phyloP scores from a whole-genome alignment of 2,888 invertebrate species.

The Dolichopus griseipennis region DNA sequence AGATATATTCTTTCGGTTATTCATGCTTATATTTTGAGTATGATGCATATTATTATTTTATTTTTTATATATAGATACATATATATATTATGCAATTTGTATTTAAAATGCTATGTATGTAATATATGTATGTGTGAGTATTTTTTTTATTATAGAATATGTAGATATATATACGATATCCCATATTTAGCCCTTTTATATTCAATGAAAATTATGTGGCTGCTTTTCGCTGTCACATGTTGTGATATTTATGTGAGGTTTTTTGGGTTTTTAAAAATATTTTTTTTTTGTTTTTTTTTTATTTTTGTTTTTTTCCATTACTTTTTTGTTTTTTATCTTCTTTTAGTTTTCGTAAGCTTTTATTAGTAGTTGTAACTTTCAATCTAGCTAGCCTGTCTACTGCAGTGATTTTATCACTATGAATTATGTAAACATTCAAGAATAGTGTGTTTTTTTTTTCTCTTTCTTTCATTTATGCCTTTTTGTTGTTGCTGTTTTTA shows the following conservation, averaged over 20 bases:
- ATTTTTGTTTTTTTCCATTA: background rate
- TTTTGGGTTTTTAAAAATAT: slow-evolving; percentile 23
- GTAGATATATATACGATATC: background rate
- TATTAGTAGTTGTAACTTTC: background rate
- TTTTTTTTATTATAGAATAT: background rate
- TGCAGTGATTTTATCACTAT: slow-evolving; percentile 30
- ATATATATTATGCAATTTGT: background rate
- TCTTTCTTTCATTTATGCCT: background rate
- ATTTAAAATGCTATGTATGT: too few relatives aligned
- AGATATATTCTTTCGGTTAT: background rate
- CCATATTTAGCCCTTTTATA: slow-evolving; percentile 13
- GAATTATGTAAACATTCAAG: slow-evolving; percentile 20
- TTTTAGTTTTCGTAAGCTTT: background rate
- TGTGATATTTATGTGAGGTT: slow-evolving; percentile 30
- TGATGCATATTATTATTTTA: too few relatives aligned
- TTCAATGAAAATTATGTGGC: slow-evolving; percentile 30
- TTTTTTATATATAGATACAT: background rate
- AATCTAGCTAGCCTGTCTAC: slow-evolving; percentile 27
- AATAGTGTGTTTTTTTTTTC: background rate
- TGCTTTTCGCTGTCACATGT: slow-evolving; percentile 30
- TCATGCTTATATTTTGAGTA: background rate
- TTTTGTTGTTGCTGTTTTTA: background rate
- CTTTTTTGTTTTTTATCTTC: background rate
- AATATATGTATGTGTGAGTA: background rate
- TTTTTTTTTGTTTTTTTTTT: background rate